Conservation (phyloP, 2,888 invertebrate species). For the Nemoura dubitans region DNA sequence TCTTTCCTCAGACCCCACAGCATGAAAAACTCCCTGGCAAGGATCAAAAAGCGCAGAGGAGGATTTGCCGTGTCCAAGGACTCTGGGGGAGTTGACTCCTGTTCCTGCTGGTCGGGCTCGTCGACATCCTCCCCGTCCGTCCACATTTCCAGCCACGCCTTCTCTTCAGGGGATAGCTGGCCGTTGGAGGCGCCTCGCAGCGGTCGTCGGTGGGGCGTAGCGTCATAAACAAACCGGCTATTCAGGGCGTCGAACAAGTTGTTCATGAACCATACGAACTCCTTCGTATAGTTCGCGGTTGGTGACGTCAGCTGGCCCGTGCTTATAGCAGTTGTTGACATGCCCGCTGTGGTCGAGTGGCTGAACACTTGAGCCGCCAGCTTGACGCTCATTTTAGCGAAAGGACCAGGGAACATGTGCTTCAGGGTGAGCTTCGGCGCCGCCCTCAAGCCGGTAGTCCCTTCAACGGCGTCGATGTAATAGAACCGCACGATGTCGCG, state of each 20-base stretch:
- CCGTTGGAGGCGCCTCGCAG: background rate
- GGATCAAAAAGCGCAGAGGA: background rate
- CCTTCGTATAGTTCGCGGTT: conserved; percentile 50
- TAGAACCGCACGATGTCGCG: conserved; percentile 50
- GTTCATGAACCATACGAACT: conserved; percentile 52
- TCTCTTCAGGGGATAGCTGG: background rate
- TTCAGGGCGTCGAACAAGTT: conserved; percentile 52
- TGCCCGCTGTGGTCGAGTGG: conserved; percentile 51
- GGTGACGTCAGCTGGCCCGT: conserved; percentile 48
- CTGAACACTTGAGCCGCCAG: conserved; percentile 54
- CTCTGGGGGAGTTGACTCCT: background rate
- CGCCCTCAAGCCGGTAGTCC: conserved; percentile 46
- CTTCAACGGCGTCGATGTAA: conserved; percentile 47
- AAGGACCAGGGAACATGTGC: conserved; percentile 52
- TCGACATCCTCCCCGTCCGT: background rate
- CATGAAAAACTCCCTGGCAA: conserved; percentile 1
- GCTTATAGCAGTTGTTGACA: conserved; percentile 48
- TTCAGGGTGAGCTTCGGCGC: conserved; percentile 52
- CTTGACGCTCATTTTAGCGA: conserved; percentile 52
- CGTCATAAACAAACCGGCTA: conserved; percentile 48
- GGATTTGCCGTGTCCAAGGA: background rate
- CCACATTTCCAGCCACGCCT: background rate
- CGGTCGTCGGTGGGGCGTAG: conserved; percentile 49
- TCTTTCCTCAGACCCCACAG: background rate
- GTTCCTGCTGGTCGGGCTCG: background rate